Evolutionary conservation across 1,140 invertebrate genomes (phyloP), one percentile per base, ranked within the genome.

Genomic region (Calosoma granatense): DNA sequence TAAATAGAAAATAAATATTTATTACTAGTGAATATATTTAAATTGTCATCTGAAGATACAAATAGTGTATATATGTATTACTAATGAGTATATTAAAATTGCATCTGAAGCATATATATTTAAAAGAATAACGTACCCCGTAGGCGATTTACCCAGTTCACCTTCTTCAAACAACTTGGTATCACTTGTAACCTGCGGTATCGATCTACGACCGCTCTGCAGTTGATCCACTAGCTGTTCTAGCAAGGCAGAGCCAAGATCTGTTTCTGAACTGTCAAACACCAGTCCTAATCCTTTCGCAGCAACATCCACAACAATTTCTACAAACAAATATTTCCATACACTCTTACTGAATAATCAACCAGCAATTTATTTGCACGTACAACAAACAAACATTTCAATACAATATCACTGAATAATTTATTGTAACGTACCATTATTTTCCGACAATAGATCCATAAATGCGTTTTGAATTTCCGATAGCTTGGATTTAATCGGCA

Each of bases 101-200:
- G 51, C 21, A 23, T 61, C 14, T 2, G 63, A 63, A 47, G 6
- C 17, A 11, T 17, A 53, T 55, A 56, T 26, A 36, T 59, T 53
- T 53, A 19, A 41, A 55, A 9, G 2, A 36, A 22, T 56, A 53
- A 64, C 64, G 71, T 77, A 90, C 87, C 89, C 92, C 20, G 88
- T 87, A 2, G 91, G 90, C 43, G 85, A 81, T 70, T 87, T 86
- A 20, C 91, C 92, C 1, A 95, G 69, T 68, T 88, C 81, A 41
- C 89, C 90, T 68, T 92, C 89, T 60, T 92, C 87, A 74, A 95
- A 95, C 55, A 95, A 76, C 73, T 90, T 85, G 0, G 91, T 94
- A 59, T 95, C 88, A 0, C 77, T 75, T 1, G 82, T 83, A 12
- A 94, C 87, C 71, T 89, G 81, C 22, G 81, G 76, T 0, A 85